Percentiles rank a stretch among this genome's conserved stretches.
Conservation (phyloP, 2,797 vertebrate genomes). For the Megaceryle alcyon region DNA sequence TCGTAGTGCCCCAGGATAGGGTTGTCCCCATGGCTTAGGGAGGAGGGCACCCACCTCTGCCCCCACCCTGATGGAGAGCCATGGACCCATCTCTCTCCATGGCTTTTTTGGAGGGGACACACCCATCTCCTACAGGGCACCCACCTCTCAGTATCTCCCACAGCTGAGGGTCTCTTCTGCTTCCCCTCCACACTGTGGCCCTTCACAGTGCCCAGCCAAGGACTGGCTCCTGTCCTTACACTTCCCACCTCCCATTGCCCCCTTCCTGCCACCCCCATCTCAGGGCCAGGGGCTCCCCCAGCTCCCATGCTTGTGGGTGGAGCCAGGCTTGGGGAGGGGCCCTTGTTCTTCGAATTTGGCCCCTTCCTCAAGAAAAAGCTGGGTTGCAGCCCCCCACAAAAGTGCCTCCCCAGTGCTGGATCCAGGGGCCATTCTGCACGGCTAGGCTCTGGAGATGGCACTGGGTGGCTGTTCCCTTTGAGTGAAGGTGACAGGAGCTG, state of each 20-base stretch:
- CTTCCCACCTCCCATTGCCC: no score
- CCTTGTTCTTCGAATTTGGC: not conserved
- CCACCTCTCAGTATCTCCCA: not conserved
- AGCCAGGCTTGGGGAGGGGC: fast-evolving
- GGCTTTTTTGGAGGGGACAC: not conserved
- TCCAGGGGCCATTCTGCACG: not conserved
- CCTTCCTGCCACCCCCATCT: not conserved
- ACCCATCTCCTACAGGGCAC: not conserved
- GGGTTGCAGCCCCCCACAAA: not conserved
- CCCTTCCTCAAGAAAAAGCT: not conserved
- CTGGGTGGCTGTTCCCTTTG: not conserved
- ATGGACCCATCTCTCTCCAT: not conserved
- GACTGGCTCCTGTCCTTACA: not conserved
- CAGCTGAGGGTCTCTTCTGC: fast-evolving
- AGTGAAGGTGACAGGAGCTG: not conserved
- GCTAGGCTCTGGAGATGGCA: not conserved
- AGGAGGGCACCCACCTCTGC: not conserved
- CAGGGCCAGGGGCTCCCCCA: fast-evolving
- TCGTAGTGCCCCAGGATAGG: no score
- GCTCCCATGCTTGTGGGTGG: fast-evolving
- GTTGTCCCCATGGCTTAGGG: not conserved
- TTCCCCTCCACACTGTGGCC: fast-evolving
- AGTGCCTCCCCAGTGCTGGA: not conserved
- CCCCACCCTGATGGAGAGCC: no score
- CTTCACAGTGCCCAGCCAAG: fast-evolving